A percentile compares a stretch with the other conserved stretches of the same genome.
phyloP scores from a whole-genome alignment of 2,113 vertebrate species.

The Mobula hypostoma region DNA sequence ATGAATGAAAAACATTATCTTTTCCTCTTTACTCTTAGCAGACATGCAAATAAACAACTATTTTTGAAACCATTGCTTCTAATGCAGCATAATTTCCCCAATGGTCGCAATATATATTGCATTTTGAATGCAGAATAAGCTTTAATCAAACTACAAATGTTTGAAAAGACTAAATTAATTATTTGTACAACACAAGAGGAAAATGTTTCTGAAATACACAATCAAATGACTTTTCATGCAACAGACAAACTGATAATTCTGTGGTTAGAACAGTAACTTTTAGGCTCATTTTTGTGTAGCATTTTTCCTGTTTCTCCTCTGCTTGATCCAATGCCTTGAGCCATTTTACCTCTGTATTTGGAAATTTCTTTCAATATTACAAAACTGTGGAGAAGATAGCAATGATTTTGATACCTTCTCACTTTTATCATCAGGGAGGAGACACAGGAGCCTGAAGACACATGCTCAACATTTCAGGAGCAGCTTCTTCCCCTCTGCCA shows the following conservation, averaged over 20 bases:
- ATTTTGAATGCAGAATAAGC: neutral
- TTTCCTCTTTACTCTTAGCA: neutral
- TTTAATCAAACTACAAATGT: neutral
- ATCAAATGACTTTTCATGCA: neutral
- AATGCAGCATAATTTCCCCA: neutral
- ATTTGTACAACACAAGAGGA: neutral
- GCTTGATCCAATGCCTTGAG: neutral
- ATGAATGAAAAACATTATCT: neutral
- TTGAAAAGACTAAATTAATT: neutral
- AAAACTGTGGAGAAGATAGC: neutral
- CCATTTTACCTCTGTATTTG: neutral
- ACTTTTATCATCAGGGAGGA: no score
- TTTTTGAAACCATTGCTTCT: neutral
- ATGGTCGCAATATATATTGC: neutral
- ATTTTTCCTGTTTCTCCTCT: neutral
- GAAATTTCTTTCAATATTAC: neutral
- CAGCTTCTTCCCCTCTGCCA: no score
- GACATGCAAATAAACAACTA: neutral
- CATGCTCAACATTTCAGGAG: no score
- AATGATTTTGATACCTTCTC: neutral
- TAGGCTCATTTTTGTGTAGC: neutral
- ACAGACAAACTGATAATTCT: neutral
- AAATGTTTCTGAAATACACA: neutral
- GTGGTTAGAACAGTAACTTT: neutral
- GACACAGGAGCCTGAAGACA: no score